Percentiles rank a stretch among this genome's conserved stretches.
phyloP scores from a whole-genome alignment of 2,113 vertebrate genomes.

The Pluvialis apricaria region DNA sequence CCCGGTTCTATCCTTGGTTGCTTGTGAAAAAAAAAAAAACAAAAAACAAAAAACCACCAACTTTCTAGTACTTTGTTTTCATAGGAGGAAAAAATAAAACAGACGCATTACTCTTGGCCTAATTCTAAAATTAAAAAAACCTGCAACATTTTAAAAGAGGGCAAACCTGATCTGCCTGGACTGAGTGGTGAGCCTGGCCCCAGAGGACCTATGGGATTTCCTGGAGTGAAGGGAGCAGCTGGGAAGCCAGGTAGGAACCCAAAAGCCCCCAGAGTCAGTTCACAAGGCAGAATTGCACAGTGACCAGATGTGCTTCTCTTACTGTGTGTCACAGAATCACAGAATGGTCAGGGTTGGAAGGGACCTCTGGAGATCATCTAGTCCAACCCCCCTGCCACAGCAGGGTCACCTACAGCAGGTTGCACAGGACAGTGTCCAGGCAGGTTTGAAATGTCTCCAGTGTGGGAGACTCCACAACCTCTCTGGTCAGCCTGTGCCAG shows the following conservation, averaged over 20 bases:
- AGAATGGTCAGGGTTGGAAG: too few relatives aligned
- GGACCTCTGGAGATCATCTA: too few relatives aligned
- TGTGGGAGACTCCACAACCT: too few relatives aligned
- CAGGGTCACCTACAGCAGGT: too few relatives aligned
- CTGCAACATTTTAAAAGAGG: constrained; percentile 26
- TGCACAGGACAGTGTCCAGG: too few relatives aligned
- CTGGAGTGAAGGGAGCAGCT: constrained; percentile 66
- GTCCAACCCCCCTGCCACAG: too few relatives aligned
- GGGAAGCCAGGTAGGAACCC: constrained; percentile 59
- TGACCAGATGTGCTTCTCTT: not conserved
- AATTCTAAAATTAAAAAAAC: not conserved
- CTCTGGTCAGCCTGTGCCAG: too few relatives aligned
- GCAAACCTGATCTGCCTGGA: constrained; percentile 70
- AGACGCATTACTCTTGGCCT: not conserved
- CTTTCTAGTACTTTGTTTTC: not conserved
- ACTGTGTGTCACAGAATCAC: too few relatives aligned
- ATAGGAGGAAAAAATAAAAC: not conserved
- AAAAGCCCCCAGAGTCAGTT: not conserved
- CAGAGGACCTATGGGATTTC: constrained; percentile 64
- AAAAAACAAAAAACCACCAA: not conserved
- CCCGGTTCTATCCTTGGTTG: not conserved
- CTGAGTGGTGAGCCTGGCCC: constrained; percentile 59
- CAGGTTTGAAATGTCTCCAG: too few relatives aligned
- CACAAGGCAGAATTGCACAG: not conserved
- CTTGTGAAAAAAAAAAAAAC: not conserved